Evolutionary conservation across 2,888 invertebrate genomes (phyloP).

Genomic region (Dolomedes plantarius): DNA sequence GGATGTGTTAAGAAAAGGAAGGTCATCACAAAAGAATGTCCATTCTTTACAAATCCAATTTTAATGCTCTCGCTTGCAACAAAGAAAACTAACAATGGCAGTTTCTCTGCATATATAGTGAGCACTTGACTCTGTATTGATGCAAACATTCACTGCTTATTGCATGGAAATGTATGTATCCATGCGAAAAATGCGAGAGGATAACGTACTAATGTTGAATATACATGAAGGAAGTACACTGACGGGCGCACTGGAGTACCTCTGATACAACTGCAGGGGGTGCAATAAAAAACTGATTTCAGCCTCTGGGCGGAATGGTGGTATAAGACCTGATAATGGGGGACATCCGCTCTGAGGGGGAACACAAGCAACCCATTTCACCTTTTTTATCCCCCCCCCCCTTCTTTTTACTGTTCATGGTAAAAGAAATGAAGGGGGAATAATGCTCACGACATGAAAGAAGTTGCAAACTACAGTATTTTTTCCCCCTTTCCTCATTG

Average conservation of each 20-base stretch:
- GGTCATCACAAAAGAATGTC: too few relatives aligned
- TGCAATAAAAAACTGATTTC: neutral
- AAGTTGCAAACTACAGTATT: neutral
- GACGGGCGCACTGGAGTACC: neutral
- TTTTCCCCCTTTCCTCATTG: neutral
- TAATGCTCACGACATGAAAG: neutral
- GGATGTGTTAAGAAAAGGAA: too few relatives aligned
- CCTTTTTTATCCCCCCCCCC: neutral
- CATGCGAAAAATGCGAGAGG: neutral
- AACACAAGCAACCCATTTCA: neutral
- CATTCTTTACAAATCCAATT: too few relatives aligned
- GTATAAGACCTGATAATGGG: conserved; percentile 9
- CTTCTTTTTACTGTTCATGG: neutral
- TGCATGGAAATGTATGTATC: neutral
- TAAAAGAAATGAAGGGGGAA: neutral
- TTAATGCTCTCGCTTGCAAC: too few relatives aligned
- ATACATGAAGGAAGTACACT: conserved; percentile 7
- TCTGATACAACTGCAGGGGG: conserved; percentile 2
- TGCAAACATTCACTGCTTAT: neutral
- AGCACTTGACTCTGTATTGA: neutral
- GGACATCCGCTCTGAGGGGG: conserved; percentile 10
- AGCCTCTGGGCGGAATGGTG: neutral
- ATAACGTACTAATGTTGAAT: neutral
- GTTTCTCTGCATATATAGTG: neutral
- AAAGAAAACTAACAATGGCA: too few relatives aligned